Base-by-base conservation (phyloP, 2,888 invertebrate species). In the Gryllus longicercus region DNA sequence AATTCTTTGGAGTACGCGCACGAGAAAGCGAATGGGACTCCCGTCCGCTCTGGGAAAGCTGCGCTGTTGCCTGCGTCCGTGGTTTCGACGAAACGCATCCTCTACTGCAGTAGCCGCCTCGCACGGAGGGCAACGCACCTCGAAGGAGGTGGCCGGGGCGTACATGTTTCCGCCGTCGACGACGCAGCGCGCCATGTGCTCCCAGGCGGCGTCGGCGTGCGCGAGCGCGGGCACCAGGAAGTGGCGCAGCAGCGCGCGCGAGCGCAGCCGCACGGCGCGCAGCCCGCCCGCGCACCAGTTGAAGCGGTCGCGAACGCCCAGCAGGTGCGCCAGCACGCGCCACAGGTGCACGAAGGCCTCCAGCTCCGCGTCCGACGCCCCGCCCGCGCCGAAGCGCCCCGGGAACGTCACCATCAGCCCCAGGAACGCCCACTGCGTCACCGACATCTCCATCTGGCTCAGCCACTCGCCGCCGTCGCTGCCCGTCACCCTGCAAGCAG, bases 351-450 rank as follows among this genome's bases (percentile, higher is more conserved):
- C 78, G n/a, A 78, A 74, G 2, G 78, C 78, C 23, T 78, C 78
- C 63, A 78, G 78, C 38, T 78, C 78, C 11, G 51, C 78, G n/a
- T 78, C 78, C 14, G 78, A n/a, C 51, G 63, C 78, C 51, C 23
- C 3, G 63, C 49, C 63, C 78, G 78, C 78, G 21, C 78, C 78
- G 78, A 78, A 78, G 63, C n/a, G 21, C 14, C 25, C 63, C 5
- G 83, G 83, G 78, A 81, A 83, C 23, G 87, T 83, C 38, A 86
- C 83, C 18, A 87, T 83, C 21, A 84, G 82, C 3, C 86, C 87
- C 50, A 87, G 84, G 80, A 88, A 88, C 0, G 87, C 87, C 82
- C 86, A 84, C 82, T 87, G 87, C 0, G 87, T 87, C 14, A 88
- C 81, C 5, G 85, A 85, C 87, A 88, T 87, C 81, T 87, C 87